phyloP scores from a whole-genome alignment of 1,140 invertebrate species.

The Olivierus martensii region DNA sequence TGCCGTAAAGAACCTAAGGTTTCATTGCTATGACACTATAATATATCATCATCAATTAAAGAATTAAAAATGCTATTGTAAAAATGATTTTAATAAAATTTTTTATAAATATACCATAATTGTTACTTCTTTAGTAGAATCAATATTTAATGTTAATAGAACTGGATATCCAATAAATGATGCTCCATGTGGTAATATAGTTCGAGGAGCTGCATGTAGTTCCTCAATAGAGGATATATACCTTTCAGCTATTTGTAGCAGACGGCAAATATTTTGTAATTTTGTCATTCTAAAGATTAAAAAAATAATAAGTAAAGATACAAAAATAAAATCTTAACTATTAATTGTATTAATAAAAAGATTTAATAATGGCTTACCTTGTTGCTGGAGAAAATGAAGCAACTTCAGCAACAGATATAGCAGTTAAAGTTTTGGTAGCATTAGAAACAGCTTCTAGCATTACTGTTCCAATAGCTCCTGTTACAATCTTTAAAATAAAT shows the following conservation, averaged over 20 bases:
- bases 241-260: conserved; percentile 35
- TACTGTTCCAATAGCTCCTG: conserved; percentile 30
- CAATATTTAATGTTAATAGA: conserved; percentile 30
- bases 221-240: conserved; percentile 39
- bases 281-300: conserved; percentile 25
- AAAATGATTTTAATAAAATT: background rate
- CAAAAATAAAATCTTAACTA: conserved; percentile 6
- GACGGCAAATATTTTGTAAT: conserved; percentile 34
- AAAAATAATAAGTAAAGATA: conserved; percentile 1
- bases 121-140: conserved; percentile 32
- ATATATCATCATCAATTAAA: conserved; percentile 1
- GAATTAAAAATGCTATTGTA: background rate
- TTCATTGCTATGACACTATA: conserved; percentile 36
- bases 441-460: conserved; percentile 30
- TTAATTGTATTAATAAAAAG: background rate
- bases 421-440: conserved; percentile 33
- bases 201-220: conserved; percentile 29
- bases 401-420: conserved; percentile 32
- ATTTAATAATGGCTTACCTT: conserved; percentile 22
- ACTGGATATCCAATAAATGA: conserved; percentile 37
- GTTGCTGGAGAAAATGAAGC: conserved; percentile 29
- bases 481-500: conserved; percentile 22
- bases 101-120: conserved; percentile 24
- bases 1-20: conserved; percentile 30
- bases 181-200: conserved; percentile 37